Evolutionary conservation across 92 coral and sea anemone species (phyloP), one percentile per base, ranked within the genome.

Genomic region (Pocillopora meandrina): DNA sequence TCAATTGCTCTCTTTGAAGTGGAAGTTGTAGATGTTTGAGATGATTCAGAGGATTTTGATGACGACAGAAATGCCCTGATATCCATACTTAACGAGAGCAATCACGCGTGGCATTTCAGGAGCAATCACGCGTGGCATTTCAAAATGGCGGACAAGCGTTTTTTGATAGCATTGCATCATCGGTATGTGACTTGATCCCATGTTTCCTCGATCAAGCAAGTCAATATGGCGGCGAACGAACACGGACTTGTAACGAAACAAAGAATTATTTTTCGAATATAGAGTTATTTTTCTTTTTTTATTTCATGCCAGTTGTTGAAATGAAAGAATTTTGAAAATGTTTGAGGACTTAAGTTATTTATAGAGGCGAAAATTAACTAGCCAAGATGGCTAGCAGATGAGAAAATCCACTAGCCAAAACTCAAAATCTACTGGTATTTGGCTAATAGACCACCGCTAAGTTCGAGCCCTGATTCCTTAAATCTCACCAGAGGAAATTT

Each of bases 391-490:
- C 87, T 84, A 84, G 80, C 65, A 84, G 33, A 84, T 74, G 78
- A 61, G 57, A 77, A 85, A 85, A 85, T 77, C 78, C 71, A 84
- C 87, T 84, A 17, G 87, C 82, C 87, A 84, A 84, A 84, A 84
- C 35, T 65, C 76, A 84, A 84, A 84, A 65, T 84, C 83, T 76
- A 85, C 77, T 77, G 34, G 88, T 75, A 84, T 84, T 84, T 83
- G 87, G 80, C 87, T 72, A 73, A 80, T 83, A 61, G 79, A 82
- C 87, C 59, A 56, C 56, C 59, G 78, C 69, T 77, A 82, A 82
- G 85, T 82, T 82, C 68, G 77, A 82, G 77, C 85, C 85, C 69
- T 71, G 85, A n/a, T n/a, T n/a, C 26, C 26, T 26, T 26, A 0
- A 26, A 26, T 26, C 26, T 26, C 26, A 26, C 26, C 26, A 26